Conservation (phyloP, 53 echinoderm and acorn worm genomes). For the Echinarachnius parma region DNA sequence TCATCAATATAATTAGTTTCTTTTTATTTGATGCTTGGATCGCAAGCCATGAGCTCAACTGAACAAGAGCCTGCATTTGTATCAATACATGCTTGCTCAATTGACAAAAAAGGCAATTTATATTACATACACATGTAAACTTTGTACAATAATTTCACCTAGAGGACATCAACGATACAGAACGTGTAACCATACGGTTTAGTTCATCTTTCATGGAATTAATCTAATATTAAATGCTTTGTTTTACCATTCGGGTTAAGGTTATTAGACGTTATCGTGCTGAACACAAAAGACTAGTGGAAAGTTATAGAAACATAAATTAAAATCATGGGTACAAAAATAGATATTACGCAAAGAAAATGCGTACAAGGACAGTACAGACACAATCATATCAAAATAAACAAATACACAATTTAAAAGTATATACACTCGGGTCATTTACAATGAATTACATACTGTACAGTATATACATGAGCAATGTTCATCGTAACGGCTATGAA, state of each 20-base stretch:
- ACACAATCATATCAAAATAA: slow-evolving; percentile 35
- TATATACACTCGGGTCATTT: slow-evolving; percentile 38
- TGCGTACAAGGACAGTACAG: slow-evolving; percentile 43
- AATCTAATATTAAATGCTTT: slow-evolving; percentile 15
- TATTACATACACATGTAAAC: slow-evolving; percentile 39
- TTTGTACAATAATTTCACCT: slow-evolving; percentile 19
- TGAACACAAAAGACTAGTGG: too few species aligned
- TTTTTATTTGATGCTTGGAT: slow-evolving; percentile 8
- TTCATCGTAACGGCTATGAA: slow-evolving; percentile 10
- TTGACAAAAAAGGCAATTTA: slow-evolving; percentile 41
- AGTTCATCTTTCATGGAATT: slow-evolving; percentile 2
- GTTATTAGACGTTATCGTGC: too few species aligned
- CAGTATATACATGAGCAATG: slow-evolving; percentile 20
- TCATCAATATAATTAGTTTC: slow-evolving; percentile 42
- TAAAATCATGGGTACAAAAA: slow-evolving; percentile 36
- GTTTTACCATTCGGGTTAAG: too few species aligned
- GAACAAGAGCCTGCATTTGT: slow-evolving; percentile 21
- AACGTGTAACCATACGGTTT: neutral
- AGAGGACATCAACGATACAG: neutral
- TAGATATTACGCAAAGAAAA: slow-evolving; percentile 29
- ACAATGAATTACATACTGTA: slow-evolving; percentile 27
- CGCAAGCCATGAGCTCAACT: neutral
- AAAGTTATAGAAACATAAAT: neutral
- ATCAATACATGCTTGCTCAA: slow-evolving; percentile 39
- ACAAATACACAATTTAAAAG: slow-evolving; percentile 32